A percentile compares a stretch with the other conserved stretches of the same genome.
These are phyloP conservation scores for Falco concolor DNA, from an alignment of 2,797 vertebrate genomes.

Conservation along the genomic window DNA sequence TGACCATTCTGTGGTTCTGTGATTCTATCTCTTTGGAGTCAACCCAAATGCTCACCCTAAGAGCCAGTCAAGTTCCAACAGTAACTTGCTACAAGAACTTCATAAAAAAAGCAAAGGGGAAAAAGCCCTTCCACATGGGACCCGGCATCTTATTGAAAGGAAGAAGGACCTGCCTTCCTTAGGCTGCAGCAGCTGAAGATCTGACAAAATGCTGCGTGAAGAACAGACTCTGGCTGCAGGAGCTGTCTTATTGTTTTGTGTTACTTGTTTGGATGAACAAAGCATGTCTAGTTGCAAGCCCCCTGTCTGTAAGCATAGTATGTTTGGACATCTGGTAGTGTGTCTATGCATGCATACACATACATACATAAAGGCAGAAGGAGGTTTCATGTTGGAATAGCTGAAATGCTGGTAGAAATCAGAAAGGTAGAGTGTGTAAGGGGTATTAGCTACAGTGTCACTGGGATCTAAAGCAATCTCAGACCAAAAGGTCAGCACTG, in stretches of 20 bases:
- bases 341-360: fast-evolving
- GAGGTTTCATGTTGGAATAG: background rate
- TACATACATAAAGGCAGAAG: background rate
- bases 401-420: background rate
- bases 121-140: background rate
- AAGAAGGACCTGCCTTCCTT: background rate
- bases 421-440: background rate
- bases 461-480: background rate
- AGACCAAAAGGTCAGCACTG: background rate
- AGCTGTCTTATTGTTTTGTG: background rate
- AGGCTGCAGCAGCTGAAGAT: background rate
- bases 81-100: background rate
- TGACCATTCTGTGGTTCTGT: too few relatives aligned
- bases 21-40: background rate
- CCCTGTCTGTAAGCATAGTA: background rate
- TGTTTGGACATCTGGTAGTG: background rate
- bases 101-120: background rate
- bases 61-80: background rate
- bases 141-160: background rate
- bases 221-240: background rate
- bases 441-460: background rate
- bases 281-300: background rate
- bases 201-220: background rate
- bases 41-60: background rate
- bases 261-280: background rate